Percentiles rank a stretch among this genome's conserved stretches.
phyloP scores from a whole-genome alignment of 1,140 invertebrate genomes.

The Temnothorax curvispinosus region DNA sequence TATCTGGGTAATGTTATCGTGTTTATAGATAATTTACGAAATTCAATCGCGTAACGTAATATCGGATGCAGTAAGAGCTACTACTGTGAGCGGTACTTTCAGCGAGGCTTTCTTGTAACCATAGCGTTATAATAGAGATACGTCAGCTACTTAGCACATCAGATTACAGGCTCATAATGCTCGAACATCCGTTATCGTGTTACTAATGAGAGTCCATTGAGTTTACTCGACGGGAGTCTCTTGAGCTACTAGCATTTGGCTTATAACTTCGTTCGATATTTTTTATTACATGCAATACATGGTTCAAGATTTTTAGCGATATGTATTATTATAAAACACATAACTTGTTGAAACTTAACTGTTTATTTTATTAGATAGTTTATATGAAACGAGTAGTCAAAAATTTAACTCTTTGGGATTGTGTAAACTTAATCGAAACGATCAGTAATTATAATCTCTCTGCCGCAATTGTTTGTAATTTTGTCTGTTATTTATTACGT shows the following conservation, averaged over 20 bases:
- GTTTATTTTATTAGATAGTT: neutral
- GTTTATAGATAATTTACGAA: slow-evolving; percentile 33
- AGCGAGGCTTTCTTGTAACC: slow-evolving; percentile 3
- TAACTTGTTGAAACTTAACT: neutral
- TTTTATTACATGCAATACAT: neutral
- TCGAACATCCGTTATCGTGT: slow-evolving; percentile 34
- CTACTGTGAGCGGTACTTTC: neutral
- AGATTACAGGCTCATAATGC: slow-evolving; percentile 42
- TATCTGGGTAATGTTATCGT: neutral
- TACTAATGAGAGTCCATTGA: slow-evolving; percentile 36
- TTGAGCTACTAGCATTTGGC: neutral
- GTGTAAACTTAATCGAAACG: neutral
- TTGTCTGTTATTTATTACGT: neutral
- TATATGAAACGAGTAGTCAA: neutral
- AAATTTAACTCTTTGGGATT: neutral
- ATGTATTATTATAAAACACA: neutral
- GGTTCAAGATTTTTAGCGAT: neutral
- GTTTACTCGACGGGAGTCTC: neutral
- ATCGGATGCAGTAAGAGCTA: neutral
- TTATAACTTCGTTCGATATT: neutral
- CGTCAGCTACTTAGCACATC: slow-evolving; percentile 40
- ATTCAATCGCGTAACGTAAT: slow-evolving; percentile 21
- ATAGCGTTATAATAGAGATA: slow-evolving; percentile 29
- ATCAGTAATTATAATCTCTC: neutral
- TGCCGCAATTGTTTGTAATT: neutral